phyloP scores from a whole-genome alignment of 2,797 vertebrate species.

The Peromyscus aztecus region DNA sequence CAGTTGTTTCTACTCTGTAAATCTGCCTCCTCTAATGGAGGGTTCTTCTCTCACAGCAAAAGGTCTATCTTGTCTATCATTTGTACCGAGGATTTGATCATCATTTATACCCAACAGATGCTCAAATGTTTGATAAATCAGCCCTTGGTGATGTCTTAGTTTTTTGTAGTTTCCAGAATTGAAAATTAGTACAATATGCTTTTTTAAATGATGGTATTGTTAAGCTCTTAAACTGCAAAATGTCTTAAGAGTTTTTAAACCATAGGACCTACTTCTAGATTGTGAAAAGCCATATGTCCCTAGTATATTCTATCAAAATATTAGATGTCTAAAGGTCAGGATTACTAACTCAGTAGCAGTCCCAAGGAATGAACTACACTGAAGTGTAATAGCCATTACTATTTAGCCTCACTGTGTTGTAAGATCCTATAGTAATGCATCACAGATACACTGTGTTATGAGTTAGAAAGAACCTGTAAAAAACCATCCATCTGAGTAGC shows the following conservation, averaged over 20 bases:
- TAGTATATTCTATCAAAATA: not conserved
- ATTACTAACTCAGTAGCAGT: not conserved
- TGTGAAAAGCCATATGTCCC: not conserved
- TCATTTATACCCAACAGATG: not conserved
- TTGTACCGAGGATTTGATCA: not conserved
- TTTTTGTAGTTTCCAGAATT: slow-evolving; percentile 39
- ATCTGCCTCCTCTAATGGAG: not conserved
- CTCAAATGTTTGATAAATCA: not conserved
- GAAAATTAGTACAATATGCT: not conserved
- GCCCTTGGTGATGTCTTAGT: not conserved
- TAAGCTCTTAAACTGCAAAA: not conserved
- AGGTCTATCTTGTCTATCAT: not conserved
- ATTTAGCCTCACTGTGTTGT: not conserved
- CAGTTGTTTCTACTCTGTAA: not conserved
- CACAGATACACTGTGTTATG: not conserved
- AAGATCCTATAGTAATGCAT: not conserved
- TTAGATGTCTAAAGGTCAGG: not conserved
- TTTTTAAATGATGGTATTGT: not conserved
- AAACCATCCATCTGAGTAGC: not conserved
- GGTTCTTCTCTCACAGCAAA: not conserved
- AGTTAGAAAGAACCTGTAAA: not conserved
- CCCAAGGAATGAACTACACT: not conserved
- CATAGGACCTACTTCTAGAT: not conserved
- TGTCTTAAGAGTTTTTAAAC: not conserved
- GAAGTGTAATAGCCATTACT: not conserved